Evolutionary conservation across 2,888 invertebrate species (phyloP), one percentile per base, ranked within the genome.

Genomic region (Cremastinae sp.): DNA sequence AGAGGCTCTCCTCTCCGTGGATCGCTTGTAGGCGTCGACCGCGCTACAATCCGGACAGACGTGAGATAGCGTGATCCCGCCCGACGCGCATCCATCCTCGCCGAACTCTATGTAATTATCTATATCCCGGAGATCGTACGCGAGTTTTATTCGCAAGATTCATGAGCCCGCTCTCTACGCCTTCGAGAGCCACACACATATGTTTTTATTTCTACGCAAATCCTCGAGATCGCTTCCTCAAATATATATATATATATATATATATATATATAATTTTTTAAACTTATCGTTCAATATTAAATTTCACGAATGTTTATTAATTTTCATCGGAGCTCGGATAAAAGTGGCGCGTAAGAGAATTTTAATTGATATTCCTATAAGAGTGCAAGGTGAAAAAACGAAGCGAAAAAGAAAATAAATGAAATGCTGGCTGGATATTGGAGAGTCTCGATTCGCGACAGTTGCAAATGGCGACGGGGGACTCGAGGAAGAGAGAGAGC

Each of bases 71-170:
- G 80, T 78, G 75, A 81, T 73, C 69, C 82, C 82, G 83, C 81
- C 85, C 85, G 85, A 83, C 85, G 84, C 81, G 75, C 85, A 86
- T 88, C 86, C 84, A 87, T 87, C 85, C 83, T 84, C 54, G 5
- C 28, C 70, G 41, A 45, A 64, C 47, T 70, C 75, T 84, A 84
- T 86, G 84, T 85, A 88, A 88, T 88, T 88, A 88, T 85, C 85
- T 80, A 78, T 80, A 83, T 84, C 81, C 78, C 79, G 74, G 56
- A 74, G 80, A 79, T 76, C 75, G 49, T 66, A 78, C 61, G 51
- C 66, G 20, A 22, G 16, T 47, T 47, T 38, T 45, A 56, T 20
- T 12, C 38, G 56, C 47, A 34, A 66, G 36, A 61, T 14, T 18
- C 28, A 47, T 47, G 41, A 41, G 16, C 41, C 56, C 56, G 38